These are phyloP conservation scores for Notolepis coatsorum DNA, from an alignment of 2,797 vertebrate species.

Conservation along the genomic window DNA sequence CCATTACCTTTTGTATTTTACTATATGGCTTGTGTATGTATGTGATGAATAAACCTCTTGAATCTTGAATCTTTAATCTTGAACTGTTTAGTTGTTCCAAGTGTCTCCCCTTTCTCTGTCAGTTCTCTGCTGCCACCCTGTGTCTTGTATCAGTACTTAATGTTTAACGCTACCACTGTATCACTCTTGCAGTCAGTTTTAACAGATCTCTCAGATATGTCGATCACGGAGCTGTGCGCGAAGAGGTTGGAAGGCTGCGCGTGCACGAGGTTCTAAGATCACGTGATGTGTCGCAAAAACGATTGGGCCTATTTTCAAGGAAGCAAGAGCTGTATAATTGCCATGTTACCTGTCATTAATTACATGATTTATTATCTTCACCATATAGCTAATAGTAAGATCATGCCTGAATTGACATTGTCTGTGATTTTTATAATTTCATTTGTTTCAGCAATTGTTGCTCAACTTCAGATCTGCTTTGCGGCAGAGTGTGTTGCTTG, in stretches of 20 bases:
- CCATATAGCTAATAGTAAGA: rapidly evolving
- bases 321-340: rapidly evolving
- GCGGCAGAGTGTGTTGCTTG: constrained; percentile 65
- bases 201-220: constrained; percentile 41
- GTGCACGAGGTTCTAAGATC: too few relatives aligned
- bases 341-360: not conserved
- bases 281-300: too few relatives aligned
- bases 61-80: too few relatives aligned
- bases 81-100: not conserved
- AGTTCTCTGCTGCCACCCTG: constrained; percentile 53
- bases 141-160: not conserved
- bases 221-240: too few relatives aligned
- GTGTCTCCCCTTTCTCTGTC: too few relatives aligned
- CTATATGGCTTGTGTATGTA: too few relatives aligned
- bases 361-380: rapidly evolving
- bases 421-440: not conserved
- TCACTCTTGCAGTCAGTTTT: constrained; percentile 1
- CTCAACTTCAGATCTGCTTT: constrained; percentile 49
- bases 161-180: too few relatives aligned
- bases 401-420: rapidly evolving
- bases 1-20: too few relatives aligned
- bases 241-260: too few relatives aligned
- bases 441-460: constrained; percentile 44
- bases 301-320: rapidly evolving
- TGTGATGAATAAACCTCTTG: too few relatives aligned